phyloP scores from a whole-genome alignment of 2,113 vertebrate species.

The Salminus brasiliensis region DNA sequence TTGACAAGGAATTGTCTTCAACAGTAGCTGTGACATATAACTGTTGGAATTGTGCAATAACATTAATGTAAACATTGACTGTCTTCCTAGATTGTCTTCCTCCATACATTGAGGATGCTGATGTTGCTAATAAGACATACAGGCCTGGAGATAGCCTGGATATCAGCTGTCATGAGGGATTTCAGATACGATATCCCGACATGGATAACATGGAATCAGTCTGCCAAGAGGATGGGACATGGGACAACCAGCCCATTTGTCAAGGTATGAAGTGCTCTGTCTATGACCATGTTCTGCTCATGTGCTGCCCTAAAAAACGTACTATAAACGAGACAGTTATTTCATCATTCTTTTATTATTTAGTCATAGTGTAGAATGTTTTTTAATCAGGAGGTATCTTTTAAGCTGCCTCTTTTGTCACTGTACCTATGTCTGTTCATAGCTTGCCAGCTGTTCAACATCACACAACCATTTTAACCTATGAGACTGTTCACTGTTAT shows the following conservation, averaged over 20 bases:
- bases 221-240: conserved; percentile 80
- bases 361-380: too few species aligned
- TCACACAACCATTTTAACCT: too few species aligned
- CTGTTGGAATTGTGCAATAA: background rate
- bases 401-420: too few species aligned
- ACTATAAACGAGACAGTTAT: background rate
- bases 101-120: conserved; percentile 83
- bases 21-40: background rate
- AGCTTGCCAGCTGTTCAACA: too few species aligned
- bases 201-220: conserved; percentile 80
- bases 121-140: conserved; percentile 84
- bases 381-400: too few species aligned
- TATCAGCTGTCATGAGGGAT: conserved; percentile 82
- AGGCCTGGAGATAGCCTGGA: conserved; percentile 79
- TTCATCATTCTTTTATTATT: too few species aligned
- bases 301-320: background rate
- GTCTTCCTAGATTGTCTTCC: conserved; percentile 78
- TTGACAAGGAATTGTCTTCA: background rate
- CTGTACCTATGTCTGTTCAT: too few species aligned
- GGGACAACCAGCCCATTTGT: conserved; percentile 85
- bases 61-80: background rate
- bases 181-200: conserved; percentile 84
- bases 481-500: too few species aligned
- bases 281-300: background rate
- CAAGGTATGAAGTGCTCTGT: conserved; percentile 73